Percentiles rank a stretch among this genome's conserved stretches.
Evolutionary conservation across 2,797 vertebrate species (phyloP).

Genomic region (Hyperoplus lanceolatus): DNA sequence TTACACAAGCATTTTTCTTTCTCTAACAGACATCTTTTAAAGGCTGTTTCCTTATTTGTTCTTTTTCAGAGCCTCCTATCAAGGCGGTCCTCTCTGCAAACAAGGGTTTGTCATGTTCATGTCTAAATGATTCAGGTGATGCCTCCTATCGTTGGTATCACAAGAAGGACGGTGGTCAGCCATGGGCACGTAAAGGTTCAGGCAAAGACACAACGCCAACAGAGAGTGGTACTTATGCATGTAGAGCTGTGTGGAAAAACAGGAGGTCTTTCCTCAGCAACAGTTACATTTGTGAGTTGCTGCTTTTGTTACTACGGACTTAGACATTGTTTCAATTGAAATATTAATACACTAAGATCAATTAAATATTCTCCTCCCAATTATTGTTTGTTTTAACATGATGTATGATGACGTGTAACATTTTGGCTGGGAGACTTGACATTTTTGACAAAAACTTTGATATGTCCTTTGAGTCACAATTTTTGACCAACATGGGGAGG

Average conservation of each 20-base stretch:
- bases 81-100: constrained; percentile 5
- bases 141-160: constrained; percentile 9
- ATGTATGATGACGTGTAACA: too few relatives aligned
- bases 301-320: not conserved
- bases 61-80: constrained; percentile 22
- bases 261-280: constrained; percentile 44
- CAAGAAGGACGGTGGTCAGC: fast-evolving
- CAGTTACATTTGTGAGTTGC: not conserved
- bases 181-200: fast-evolving
- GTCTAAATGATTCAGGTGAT: fast-evolving
- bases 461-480: not conserved
- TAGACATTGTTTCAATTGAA: not conserved
- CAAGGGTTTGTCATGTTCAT: not conserved
- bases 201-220: fast-evolving
- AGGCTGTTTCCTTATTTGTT: not conserved
- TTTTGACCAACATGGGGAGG: not conserved
- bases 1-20: not conserved
- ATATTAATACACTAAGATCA: not conserved
- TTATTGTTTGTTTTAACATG: too few relatives aligned
- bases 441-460: not conserved
- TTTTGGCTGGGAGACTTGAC: not conserved
- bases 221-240: constrained; percentile 37
- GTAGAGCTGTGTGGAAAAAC: not conserved
- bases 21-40: not conserved
- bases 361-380: not conserved